A percentile compares a stretch with the other conserved stretches of the same genome.
Evolutionary conservation across 2,888 invertebrate genomes (phyloP).

Genomic region (Mimachlamys varia): DNA sequence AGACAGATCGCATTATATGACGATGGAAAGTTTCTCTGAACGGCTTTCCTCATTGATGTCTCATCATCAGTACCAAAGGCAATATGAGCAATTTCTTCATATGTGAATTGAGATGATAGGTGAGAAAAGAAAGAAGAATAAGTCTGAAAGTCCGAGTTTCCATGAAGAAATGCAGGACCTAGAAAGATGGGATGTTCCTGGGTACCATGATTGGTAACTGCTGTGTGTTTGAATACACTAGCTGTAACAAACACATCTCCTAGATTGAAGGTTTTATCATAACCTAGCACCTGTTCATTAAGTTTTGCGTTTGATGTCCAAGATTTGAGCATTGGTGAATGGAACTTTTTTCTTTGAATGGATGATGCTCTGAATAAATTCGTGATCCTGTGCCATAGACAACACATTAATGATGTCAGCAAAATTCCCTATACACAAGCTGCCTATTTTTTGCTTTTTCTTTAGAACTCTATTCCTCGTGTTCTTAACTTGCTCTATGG

Average conservation of each 20-base stretch:
- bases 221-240: not conserved
- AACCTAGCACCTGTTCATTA: not conserved
- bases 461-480: not conserved
- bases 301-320: not conserved
- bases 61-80: not conserved
- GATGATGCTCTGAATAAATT: not conserved
- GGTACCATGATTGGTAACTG: not conserved
- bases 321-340: not conserved
- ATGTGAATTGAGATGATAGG: not conserved
- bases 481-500: not conserved
- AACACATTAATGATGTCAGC: not conserved
- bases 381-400: not conserved
- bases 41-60: not conserved
- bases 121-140: not conserved
- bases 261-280: not conserved
- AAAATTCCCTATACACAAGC: not conserved
- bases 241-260: not conserved
- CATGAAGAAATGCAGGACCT: not conserved
- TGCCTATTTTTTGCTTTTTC: not conserved
- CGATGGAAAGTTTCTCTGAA: not conserved
- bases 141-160: not conserved
- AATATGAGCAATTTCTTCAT: not conserved
- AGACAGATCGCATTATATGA: not conserved
- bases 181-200: not conserved
- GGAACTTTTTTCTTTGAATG: not conserved